Evolutionary conservation across 2,113 vertebrate genomes (phyloP), one percentile per base, ranked within the genome.

Genomic region (Polypterus senegalus): DNA sequence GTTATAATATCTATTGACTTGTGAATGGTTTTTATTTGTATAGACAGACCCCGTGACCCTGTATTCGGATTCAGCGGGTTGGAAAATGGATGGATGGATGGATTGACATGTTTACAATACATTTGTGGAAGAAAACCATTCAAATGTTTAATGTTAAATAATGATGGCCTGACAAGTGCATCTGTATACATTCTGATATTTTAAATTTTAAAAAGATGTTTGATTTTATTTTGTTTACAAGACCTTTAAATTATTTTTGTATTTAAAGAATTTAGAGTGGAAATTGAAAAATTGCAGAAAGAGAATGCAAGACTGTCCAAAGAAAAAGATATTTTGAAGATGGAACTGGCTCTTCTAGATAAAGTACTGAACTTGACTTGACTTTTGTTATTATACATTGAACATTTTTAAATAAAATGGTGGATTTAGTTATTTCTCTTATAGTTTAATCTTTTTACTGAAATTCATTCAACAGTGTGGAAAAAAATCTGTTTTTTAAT

Each of bases 271-370:
- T 69, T 78, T 44, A 71, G 80, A 66, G 71, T 79, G 68, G 71
- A 80, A 65, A 75, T 80, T 61, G 76, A 78, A 69, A 76, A 67
- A 54, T 71, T 81, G 75, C 78, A 79, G 73, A 80, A 79, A 64
- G 65, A 80, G 74, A 81, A 77, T 57, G 51, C 67, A 57, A 79
- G 73, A 59, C 58, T 81, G 60, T 78, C 75, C 61, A 46, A 72
- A 69, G 78, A 81, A 70, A 79, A 53, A 70, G 72, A 46, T 70
- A 68, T 67, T 48, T 65, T 80, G 54, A 80, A 66, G 74, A 79
- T 70, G 56, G 77, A 81, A 73, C 70, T 81, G 67, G 71, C 72
- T 1, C 75, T 62, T 64, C 74, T 81, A 76, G 74, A 80, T 65
- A 74, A 80, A 78, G 78, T 81, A 77, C 5, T 54, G 27, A 27